Evolutionary conservation across 1,140 invertebrate genomes (phyloP).

Genomic region (Leptinotarsa lineolata): DNA sequence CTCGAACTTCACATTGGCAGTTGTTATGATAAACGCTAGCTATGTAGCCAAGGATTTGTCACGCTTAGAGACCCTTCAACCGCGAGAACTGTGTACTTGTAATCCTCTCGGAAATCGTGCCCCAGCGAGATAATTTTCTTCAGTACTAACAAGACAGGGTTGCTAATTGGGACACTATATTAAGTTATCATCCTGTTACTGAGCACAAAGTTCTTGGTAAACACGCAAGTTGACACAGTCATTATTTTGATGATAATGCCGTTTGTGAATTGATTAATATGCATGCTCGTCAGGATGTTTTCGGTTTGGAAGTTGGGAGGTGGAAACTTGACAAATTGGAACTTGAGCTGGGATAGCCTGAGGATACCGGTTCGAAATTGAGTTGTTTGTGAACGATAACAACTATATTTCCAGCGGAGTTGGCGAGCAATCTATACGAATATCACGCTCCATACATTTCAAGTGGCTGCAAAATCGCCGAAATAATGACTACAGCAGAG

Average conservation of each 20-base stretch:
- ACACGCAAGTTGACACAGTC: conserved; percentile 20
- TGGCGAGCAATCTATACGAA: too few species aligned
- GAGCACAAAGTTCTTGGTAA: conserved; percentile 34
- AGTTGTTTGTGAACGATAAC: too few species aligned
- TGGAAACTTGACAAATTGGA: too few species aligned
- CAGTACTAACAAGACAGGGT: conserved; percentile 36
- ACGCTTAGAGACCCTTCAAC: not conserved
- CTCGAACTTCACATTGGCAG: not conserved
- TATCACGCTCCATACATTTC: too few species aligned
- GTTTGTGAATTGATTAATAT: conserved; percentile 23
- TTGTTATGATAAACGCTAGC: conserved; percentile 3
- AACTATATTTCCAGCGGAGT: too few species aligned
- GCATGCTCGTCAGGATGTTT: conserved; percentile 11
- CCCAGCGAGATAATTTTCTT: conserved; percentile 36
- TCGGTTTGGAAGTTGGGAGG: not conserved
- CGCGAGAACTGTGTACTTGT: conserved; percentile 7
- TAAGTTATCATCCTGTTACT: conserved; percentile 39
- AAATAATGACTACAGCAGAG: too few species aligned
- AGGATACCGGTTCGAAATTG: not conserved
- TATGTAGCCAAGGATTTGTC: not conserved
- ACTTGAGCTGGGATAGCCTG: not conserved
- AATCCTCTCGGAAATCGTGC: conserved; percentile 29
- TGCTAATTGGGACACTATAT: conserved; percentile 40
- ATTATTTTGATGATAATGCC: conserved; percentile 18
- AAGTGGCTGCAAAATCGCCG: too few species aligned